Evolutionary conservation across 2,113 vertebrate genomes (phyloP).

Genomic region (Meriones unguiculatus): DNA sequence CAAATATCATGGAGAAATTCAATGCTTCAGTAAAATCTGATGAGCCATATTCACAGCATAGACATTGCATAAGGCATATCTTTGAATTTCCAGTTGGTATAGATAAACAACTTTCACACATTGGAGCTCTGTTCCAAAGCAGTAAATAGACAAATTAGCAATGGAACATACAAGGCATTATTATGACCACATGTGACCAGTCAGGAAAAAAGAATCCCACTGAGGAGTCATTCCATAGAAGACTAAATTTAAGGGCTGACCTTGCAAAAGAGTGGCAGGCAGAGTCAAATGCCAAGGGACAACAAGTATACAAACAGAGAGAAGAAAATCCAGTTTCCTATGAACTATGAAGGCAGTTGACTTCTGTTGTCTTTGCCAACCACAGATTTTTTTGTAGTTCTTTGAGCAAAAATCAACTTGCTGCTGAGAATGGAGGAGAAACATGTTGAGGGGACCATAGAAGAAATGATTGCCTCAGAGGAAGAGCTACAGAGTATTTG

Average conservation of each 20-base stretch:
- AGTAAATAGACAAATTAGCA: not conserved
- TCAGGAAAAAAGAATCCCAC: not conserved
- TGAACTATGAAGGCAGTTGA: not conserved
- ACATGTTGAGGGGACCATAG: too few species aligned
- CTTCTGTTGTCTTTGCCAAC: not conserved
- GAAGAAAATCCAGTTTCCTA: not conserved
- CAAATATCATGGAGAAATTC: not conserved
- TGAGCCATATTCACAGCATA: not conserved
- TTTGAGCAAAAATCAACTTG: not conserved
- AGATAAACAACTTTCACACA: not conserved
- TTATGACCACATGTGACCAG: not conserved
- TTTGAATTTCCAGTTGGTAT: not conserved
- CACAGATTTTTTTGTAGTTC: not conserved
- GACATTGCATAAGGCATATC: not conserved
- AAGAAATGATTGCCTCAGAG: not conserved
- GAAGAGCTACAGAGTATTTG: not conserved
- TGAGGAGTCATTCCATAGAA: not conserved
- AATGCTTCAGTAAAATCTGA: slow-evolving; percentile 1
- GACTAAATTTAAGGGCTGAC: not conserved
- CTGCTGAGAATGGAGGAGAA: not conserved
- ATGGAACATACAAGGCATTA: not conserved
- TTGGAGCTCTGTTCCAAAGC: not conserved
- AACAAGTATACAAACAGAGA: not conserved
- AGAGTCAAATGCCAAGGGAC: not conserved
- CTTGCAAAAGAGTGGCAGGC: not conserved